These are phyloP conservation scores for Drosophila burlai DNA, from an alignment of 1,140 invertebrate genomes.

Conservation along the genomic window DNA sequence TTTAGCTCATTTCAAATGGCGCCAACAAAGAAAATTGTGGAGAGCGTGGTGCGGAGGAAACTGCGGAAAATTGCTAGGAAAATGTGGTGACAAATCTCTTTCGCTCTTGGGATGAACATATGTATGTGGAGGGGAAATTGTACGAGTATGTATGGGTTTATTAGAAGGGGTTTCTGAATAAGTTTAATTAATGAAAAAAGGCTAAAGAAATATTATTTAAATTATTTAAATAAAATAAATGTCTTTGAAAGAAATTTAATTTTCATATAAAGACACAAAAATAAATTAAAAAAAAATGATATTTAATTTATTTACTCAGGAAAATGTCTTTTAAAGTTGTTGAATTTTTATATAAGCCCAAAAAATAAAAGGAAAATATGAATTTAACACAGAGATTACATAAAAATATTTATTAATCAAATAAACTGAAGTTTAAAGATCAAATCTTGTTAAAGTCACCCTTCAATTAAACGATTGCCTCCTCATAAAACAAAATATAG, in stretches of 20 bases:
- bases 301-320: too few species aligned
- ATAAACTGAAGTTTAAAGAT: background rate
- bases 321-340: too few species aligned
- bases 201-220: background rate
- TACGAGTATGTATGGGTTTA: background rate
- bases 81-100: constrained; percentile 35
- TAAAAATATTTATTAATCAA: background rate
- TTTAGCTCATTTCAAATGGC: constrained; percentile 49
- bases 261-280: background rate
- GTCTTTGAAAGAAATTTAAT: background rate
- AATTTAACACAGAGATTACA: background rate
- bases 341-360: too few species aligned
- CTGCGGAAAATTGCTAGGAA: constrained; percentile 19
- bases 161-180: background rate
- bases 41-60: background rate
- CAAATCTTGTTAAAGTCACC: background rate
- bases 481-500: background rate
- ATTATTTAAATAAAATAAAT: background rate
- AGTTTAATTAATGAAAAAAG: background rate
- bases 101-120: background rate
- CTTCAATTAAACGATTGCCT: background rate
- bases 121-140: background rate
- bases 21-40: constrained; percentile 30
- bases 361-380: too few species aligned
- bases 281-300: too few species aligned